Evolutionary conservation across 2,797 vertebrate species (phyloP).

Genomic region (Ambastaia sidthimunki): DNA sequence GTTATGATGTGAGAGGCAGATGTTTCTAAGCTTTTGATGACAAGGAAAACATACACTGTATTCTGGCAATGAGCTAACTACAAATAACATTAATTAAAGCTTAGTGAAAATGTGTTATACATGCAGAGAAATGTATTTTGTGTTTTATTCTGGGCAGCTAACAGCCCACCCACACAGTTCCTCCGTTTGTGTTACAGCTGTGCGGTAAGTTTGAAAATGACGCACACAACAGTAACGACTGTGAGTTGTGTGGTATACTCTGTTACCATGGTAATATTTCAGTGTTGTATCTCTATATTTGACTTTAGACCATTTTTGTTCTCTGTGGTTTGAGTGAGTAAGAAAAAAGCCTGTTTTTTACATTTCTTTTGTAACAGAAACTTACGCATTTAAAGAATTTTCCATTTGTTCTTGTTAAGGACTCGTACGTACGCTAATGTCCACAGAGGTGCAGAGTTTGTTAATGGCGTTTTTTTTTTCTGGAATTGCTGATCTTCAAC

Average conservation of each 20-base stretch:
- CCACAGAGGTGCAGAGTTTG: conserved; percentile 22
- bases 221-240: too few relatives aligned
- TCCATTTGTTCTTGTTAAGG: conserved; percentile 2
- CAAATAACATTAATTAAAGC: conserved; percentile 2
- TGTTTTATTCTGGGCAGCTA: conserved; percentile 5
- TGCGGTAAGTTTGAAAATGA: not conserved
- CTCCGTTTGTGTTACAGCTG: not conserved
- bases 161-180: conserved; percentile 29
- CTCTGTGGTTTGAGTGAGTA: conserved; percentile 34
- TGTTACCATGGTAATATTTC: conserved; percentile 67
- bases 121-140: not conserved
- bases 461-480: conserved; percentile 29
- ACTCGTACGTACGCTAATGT: conserved; percentile 21
- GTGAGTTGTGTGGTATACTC: conserved; percentile 56
- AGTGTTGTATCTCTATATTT: conserved; percentile 61
- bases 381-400: not conserved
- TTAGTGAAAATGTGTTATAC: conserved; percentile 16
- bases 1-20: conserved; percentile 19
- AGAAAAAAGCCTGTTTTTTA: not conserved
- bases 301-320: conserved; percentile 49
- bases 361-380: not conserved
- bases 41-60: conserved; percentile 31
- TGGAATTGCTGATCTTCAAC: conserved; percentile 49
- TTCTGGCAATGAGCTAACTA: conserved; percentile 5
- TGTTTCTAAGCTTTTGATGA: conserved; percentile 16